Evolutionary conservation across 2,888 invertebrate genomes (phyloP).

Genomic region (Gisinianus flammeolus): DNA sequence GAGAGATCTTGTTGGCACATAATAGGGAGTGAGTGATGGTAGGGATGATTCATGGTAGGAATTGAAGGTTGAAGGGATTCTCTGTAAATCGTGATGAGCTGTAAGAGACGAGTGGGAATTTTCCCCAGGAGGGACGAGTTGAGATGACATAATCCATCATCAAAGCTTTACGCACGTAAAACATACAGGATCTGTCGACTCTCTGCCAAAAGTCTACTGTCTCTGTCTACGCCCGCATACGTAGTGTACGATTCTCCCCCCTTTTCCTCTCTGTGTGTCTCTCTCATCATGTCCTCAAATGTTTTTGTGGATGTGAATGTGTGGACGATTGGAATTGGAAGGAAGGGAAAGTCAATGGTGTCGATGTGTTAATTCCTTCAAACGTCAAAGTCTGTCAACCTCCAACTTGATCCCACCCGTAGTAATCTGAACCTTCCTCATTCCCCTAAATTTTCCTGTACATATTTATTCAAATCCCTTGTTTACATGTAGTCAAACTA

Average conservation of each 20-base stretch:
- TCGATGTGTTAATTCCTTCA: not conserved
- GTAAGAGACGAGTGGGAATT: conserved; percentile 36
- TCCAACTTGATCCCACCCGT: not conserved
- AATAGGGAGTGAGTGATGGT: conserved; percentile 6
- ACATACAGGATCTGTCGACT: conserved; percentile 5
- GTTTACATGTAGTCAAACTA: too few relatives aligned
- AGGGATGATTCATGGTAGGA: not conserved
- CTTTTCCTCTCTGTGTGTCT: conserved; percentile 17
- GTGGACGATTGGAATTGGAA: not conserved
- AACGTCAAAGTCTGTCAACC: not conserved
- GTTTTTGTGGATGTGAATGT: not conserved
- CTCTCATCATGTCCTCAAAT: not conserved
- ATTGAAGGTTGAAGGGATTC: not conserved
- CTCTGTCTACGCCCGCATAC: too few relatives aligned
- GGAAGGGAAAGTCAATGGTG: not conserved
- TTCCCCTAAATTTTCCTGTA: not conserved
- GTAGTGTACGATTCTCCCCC: too few relatives aligned
- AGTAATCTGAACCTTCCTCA: not conserved
- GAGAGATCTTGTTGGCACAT: conserved; percentile 1
- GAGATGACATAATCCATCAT: conserved; percentile 42
- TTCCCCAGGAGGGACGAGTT: conserved; percentile 32
- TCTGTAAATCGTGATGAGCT: conserved; percentile 32
- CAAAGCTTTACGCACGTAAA: conserved; percentile 16
- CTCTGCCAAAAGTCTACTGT: too few relatives aligned
- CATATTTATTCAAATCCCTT: too few relatives aligned